Base-by-base conservation (phyloP, 2,888 invertebrate species). In the Nomada ferruginata region DNA sequence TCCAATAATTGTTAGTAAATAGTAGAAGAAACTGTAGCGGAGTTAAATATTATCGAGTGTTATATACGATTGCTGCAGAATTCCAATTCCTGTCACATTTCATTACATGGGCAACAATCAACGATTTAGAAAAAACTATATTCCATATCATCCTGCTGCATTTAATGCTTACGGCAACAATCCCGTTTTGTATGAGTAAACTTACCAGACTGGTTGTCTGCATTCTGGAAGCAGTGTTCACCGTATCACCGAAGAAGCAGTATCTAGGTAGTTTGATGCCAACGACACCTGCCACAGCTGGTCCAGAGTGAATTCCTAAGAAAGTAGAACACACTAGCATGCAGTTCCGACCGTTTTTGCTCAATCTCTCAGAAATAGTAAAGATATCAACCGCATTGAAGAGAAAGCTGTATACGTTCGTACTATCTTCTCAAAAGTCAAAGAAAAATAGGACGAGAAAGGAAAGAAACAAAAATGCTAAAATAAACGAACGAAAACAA, bases 151-250 rank as follows among this genome's bases (percentile, higher is more conserved):
- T 36, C 36, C 36, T 5, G 7, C 36, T 36, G 36, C 36, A 10
- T 11, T 53, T 57, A 26, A 69, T 13, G 18, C 18, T 15, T 15
- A 0, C 23, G 2, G 18, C 55, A 2, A 59, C 60, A 66, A 20
- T 20, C 53, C 2, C 7, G 52, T 18, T 0, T 60, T 15, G 20
- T 10, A 65, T 9, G 50, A 84, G 72, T 20, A 11, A 50, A 59
- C 91, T 92, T 92, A 96, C 96, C 93, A 94, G 91, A 87, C 96
- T 95, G 29, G 95, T 95, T 0, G 96, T 95, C 92, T 98, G 98
- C 98, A 98, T 98, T 77, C 98, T 95, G 2, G 98, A 97, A 1
- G 98, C 98, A 0, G 97, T 98, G 92, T 98, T 98, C 23, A 98
- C 97, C 0, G 98, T 97, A 92, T 98, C 98, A 0, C 98, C 98